phyloP scores from a whole-genome alignment of 2,113 vertebrate genomes.

The Cichladusa arquata region DNA sequence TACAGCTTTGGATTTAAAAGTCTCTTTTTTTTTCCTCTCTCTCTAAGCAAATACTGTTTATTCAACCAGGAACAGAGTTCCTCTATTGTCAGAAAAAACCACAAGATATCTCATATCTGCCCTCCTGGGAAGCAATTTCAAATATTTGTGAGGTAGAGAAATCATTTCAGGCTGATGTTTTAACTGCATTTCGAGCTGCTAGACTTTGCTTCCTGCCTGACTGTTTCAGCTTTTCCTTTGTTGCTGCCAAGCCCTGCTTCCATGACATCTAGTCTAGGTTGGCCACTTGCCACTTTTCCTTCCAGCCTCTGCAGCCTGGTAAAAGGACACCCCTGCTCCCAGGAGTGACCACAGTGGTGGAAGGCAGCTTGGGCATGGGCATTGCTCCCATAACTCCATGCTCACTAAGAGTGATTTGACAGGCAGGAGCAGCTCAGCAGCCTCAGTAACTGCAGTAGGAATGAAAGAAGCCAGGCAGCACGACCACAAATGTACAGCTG shows the following conservation, averaged over 20 bases:
- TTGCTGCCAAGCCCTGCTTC: background rate
- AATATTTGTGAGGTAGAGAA: background rate
- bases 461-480: background rate
- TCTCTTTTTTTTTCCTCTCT: background rate
- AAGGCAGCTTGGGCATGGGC: background rate
- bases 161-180: background rate
- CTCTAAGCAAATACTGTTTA: background rate
- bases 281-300: background rate
- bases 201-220: background rate
- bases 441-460: background rate
- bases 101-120: background rate
- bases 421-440: background rate
- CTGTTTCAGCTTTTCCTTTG: background rate
- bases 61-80: background rate
- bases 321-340: background rate
- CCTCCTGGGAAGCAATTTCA: background rate
- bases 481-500: rapidly evolving
- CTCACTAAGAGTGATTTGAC: background rate
- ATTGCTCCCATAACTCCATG: background rate
- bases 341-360: rapidly evolving
- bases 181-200: background rate
- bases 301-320: background rate
- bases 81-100: background rate
- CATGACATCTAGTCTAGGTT: background rate
- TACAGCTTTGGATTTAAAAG: constrained; percentile 2